A percentile compares a stretch with the other conserved stretches of the same genome.
phyloP scores from a whole-genome alignment of 2,797 vertebrate species.

The Sylvia borin region DNA sequence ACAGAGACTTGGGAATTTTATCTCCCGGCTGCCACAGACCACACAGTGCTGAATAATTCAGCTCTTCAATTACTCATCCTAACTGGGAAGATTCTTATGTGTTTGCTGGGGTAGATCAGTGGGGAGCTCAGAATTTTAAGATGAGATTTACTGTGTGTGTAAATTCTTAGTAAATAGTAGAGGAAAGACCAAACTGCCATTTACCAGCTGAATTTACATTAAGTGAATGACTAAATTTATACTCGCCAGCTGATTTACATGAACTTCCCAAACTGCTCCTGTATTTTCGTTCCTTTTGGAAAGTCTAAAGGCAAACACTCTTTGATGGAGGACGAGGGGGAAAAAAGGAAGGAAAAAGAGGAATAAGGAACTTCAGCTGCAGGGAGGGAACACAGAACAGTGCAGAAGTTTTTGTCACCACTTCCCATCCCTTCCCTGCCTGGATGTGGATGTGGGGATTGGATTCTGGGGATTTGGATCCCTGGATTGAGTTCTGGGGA shows the following conservation, averaged over 20 bases:
- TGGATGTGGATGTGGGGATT: neutral
- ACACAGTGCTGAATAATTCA: neutral
- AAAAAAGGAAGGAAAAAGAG: neutral
- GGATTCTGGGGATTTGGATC: neutral
- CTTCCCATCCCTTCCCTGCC: neutral
- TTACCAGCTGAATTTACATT: neutral
- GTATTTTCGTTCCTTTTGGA: neutral
- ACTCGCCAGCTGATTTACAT: neutral
- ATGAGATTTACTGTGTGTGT: neutral
- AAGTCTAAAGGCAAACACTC: neutral
- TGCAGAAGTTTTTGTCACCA: fast-evolving
- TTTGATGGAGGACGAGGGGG: neutral
- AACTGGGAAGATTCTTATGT: neutral
- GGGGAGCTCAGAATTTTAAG: neutral
- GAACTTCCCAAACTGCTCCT: neutral
- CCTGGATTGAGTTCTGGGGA: neutral
- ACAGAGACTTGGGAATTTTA: neutral
- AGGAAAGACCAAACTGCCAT: neutral
- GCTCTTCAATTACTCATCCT: neutral
- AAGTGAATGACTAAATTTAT: neutral
- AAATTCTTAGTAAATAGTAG: neutral
- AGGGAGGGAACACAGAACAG: neutral
- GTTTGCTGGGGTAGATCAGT: neutral
- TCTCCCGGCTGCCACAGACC: neutral
- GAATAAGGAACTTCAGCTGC: neutral